Evolutionary conservation across 2,888 invertebrate species (phyloP), one percentile per base, ranked within the genome.

Genomic region (Ormia ochracea): DNA sequence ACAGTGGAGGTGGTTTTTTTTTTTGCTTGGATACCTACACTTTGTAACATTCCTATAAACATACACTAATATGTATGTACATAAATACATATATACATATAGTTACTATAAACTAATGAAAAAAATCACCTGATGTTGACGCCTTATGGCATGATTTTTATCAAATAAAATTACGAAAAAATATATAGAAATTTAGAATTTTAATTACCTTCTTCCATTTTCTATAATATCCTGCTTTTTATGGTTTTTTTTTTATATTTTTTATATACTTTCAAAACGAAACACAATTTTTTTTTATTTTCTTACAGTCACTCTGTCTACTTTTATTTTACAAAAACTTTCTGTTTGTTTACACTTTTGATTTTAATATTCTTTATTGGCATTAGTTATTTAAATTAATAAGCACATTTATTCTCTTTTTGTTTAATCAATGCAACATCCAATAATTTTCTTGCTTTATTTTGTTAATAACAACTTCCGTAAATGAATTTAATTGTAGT

Each of bases 71-170:
- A 26, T 26, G 14, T 28, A 23, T 26, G 45, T 36, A 36, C 26
- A 10, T 26, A 17, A 21, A 12, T 50, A 50, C 5, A 3, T 26
- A 68, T 31, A 48, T 36, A 45, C 41, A 21, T 66, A 66, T 38
- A 45, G 52, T 43, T 26, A 68, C 36, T 28, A 31, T 28, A 14
- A 36, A 38, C 28, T 66, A 76, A 54, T 43, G 59, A 63, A 75
- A 72, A 74, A 76, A 59, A 80, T 80, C 80, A 80, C 80, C 80
- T 80, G 80, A 80, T 80, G 80, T 80, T 76, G 56, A 80, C 76
- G 80, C 80, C 76, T 76, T 66, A 70, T 79, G 75, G 80, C 61
- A 72, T 80, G 76, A 80, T 75, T 58, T 65, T 68, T 58, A 43
- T n/a, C n/a, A n/a, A n/a, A n/a, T n/a, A n/a, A n/a, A n/a, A n/a